phyloP scores from a whole-genome alignment of 1,140 invertebrate species.

The Drosophila tsacasi region DNA sequence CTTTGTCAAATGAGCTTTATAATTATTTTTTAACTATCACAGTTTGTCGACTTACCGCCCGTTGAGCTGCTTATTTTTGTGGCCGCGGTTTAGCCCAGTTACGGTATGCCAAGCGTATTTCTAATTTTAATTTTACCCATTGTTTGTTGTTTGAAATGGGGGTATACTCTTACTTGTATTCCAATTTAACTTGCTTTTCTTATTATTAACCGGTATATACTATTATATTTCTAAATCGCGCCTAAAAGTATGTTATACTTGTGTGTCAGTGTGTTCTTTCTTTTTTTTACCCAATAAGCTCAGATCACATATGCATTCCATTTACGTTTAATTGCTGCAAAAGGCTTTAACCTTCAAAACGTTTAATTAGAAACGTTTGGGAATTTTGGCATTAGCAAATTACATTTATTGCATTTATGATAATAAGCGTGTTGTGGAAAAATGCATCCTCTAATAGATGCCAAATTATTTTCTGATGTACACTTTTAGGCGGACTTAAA shows the following conservation, averaged over 20 bases:
- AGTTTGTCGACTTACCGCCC: conserved; percentile 40
- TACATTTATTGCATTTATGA: conserved; percentile 50
- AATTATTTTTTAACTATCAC: conserved; percentile 68
- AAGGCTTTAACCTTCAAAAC: conserved; percentile 30
- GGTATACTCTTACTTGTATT: not conserved
- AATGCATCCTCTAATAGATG: conserved; percentile 29
- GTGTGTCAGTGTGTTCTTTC: no score
- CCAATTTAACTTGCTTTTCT: not conserved
- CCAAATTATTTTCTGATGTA: conserved; percentile 36
- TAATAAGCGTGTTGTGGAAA: conserved; percentile 21
- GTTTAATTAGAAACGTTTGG: conserved; percentile 52
- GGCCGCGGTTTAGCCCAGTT: conserved; percentile 44
- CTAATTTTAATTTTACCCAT: conserved; percentile 40
- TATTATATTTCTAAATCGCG: accelerated
- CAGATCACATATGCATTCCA: conserved; percentile 28
- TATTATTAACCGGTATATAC: not conserved
- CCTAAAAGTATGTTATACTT: not conserved
- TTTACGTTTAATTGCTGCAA: not conserved
- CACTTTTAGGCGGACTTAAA: conserved; percentile 17
- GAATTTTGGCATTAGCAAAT: conserved; percentile 49
- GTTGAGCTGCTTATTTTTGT: conserved; percentile 59
- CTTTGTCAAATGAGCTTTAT: conserved; percentile 68
- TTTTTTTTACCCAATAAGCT: not conserved
- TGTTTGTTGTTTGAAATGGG: not conserved
- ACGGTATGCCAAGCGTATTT: conserved; percentile 22